Conservation (phyloP, 2,888 invertebrate species). For the Noctua pronuba region DNA sequence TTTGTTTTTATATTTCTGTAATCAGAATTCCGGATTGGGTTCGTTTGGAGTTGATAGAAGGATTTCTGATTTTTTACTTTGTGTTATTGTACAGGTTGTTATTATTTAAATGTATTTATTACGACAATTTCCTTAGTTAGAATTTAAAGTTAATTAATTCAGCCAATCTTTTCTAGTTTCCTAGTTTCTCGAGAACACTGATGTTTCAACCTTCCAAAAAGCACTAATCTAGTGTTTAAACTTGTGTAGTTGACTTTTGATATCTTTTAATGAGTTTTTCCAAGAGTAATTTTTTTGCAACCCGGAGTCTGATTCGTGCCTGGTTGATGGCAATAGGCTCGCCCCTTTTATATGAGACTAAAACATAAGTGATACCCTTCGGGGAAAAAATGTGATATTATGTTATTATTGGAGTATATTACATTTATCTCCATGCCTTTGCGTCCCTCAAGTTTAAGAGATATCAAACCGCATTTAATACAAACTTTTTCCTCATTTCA, state of each 20-base stretch:
- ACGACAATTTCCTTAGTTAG: background rate
- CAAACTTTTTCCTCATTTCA: constrained; percentile 2
- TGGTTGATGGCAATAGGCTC: background rate
- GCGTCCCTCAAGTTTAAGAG: background rate
- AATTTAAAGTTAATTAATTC: background rate
- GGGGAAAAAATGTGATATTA: background rate
- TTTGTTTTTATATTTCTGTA: constrained; percentile 66
- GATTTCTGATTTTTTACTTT: constrained; percentile 30
- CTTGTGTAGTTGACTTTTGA: background rate
- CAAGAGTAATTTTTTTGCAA: background rate
- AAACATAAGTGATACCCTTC: no score
- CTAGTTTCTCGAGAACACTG: background rate
- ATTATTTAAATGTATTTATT: constrained; percentile 24
- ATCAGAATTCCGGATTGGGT: constrained; percentile 60
- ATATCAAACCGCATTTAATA: background rate
- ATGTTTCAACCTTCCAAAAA: background rate
- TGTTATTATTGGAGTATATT: background rate
- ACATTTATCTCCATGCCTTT: background rate
- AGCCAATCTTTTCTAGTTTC: background rate
- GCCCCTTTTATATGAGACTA: background rate
- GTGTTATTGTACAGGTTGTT: constrained; percentile 15
- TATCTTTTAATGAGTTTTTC: background rate
- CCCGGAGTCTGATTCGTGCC: no score
- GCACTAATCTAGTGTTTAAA: background rate
- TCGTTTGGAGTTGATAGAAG: constrained; percentile 46